phyloP scores from a whole-genome alignment of 2,888 invertebrate genomes.

The Bhutanitis thaidina region DNA sequence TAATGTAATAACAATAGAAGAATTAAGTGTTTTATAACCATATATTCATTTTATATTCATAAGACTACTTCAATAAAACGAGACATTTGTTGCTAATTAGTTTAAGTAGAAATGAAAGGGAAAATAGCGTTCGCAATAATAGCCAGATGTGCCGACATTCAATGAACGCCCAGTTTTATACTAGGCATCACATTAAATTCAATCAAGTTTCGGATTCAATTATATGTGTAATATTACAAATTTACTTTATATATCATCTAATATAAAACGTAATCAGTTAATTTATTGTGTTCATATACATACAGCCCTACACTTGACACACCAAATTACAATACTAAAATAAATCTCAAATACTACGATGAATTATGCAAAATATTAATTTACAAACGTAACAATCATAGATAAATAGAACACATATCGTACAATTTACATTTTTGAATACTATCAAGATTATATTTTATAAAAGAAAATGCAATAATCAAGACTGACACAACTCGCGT shows the following conservation, averaged over 20 bases:
- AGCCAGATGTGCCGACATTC: conserved; percentile 58
- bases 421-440: conserved; percentile 51
- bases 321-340: conserved; percentile 43
- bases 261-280: conserved; percentile 45
- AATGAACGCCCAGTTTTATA: conserved; percentile 43
- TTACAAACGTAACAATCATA: conserved; percentile 6
- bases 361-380: conserved; percentile 17
- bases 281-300: conserved; percentile 52
- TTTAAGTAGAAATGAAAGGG: conserved; percentile 38
- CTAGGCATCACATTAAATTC: conserved; percentile 21
- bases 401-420: conserved; percentile 24
- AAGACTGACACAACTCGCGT: conserved; percentile 66
- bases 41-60: neutral
- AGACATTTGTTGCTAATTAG: conserved; percentile 32
- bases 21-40: no score
- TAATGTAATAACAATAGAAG: no score
- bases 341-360: conserved; percentile 24
- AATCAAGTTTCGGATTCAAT: conserved; percentile 22
- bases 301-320: conserved; percentile 63
- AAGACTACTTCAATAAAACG: neutral
- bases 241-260: conserved; percentile 36
- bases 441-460: conserved; percentile 40
- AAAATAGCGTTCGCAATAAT: conserved; percentile 34
- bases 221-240: conserved; percentile 29
- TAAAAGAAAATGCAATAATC: conserved; percentile 62